A percentile compares a stretch with the other conserved stretches of the same genome.
These are phyloP conservation scores for Perizoma flavofasciatum DNA, from an alignment of 2,888 invertebrate genomes.

Conservation along the genomic window DNA sequence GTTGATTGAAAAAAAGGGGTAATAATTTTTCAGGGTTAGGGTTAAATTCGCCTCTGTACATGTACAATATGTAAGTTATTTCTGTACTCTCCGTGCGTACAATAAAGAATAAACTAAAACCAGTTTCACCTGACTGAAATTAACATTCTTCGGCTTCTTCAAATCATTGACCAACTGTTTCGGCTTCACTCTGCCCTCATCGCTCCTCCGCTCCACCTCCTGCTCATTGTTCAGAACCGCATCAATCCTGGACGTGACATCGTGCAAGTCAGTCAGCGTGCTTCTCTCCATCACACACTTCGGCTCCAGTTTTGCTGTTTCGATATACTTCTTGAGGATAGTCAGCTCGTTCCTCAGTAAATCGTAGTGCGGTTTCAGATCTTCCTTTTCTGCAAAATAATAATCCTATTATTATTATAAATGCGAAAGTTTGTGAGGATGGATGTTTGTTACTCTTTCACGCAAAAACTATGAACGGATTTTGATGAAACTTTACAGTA, in stretches of 20 bases:
- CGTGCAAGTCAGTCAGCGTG: conserved; percentile 53
- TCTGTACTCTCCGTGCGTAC: no score
- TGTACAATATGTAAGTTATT: no score
- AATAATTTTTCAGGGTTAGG: no score
- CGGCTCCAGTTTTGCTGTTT: conserved; percentile 46
- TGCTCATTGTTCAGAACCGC: conserved; percentile 58
- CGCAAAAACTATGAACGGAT: no score
- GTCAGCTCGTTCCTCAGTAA: conserved; percentile 58
- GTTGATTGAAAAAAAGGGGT: no score
- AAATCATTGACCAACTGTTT: conserved; percentile 68
- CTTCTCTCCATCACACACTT: conserved; percentile 58
- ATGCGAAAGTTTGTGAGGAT: no score
- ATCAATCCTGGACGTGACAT: conserved; percentile 39
- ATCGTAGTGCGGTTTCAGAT: conserved; percentile 54
- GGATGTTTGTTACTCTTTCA: no score
- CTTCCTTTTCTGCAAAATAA: conserved; percentile 40
- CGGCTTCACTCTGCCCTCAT: conserved; percentile 45
- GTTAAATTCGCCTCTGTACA: no score
- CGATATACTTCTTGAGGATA: conserved; percentile 57
- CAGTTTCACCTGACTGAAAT: conserved; percentile 55
- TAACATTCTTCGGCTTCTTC: conserved; percentile 71
- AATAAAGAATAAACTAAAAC: no score
- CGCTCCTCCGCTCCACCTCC: conserved; percentile 37
- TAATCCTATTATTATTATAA: neutral
- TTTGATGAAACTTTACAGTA: no score